phyloP scores from a whole-genome alignment of 2,797 vertebrate genomes.

The Halcyon smyrnensis region DNA sequence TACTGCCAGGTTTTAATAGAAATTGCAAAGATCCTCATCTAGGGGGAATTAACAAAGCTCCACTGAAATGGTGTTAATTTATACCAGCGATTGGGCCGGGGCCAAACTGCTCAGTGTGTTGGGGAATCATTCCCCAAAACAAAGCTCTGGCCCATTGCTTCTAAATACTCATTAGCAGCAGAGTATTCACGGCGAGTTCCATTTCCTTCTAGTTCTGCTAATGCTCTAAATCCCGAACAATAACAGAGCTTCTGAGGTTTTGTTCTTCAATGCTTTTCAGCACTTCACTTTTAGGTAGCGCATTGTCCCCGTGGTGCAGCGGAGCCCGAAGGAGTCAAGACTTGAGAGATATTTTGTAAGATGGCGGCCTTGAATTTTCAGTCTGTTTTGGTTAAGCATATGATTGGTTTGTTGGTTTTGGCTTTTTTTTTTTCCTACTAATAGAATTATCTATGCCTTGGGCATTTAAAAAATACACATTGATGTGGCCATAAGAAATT shows the following conservation, averaged over 20 bases:
- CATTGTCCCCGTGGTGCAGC: background rate
- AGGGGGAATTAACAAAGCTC: background rate
- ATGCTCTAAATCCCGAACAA: slow-evolving; percentile 56
- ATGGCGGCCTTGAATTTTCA: slow-evolving; percentile 22
- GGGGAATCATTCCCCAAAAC: background rate
- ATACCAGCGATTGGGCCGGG: background rate
- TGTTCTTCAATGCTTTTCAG: slow-evolving; percentile 34
- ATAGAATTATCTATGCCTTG: slow-evolving; percentile 64
- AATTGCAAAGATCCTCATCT: background rate
- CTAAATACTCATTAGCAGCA: background rate
- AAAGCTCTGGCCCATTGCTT: background rate
- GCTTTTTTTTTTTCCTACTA: background rate
- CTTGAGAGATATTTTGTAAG: slow-evolving; percentile 28
- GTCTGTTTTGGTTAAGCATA: slow-evolving; percentile 53
- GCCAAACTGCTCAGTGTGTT: background rate
- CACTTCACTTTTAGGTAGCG: background rate
- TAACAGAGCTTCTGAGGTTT: slow-evolving; percentile 19
- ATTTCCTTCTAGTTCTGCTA: background rate
- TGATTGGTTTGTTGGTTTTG: background rate
- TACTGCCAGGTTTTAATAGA: background rate
- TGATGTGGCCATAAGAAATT: slow-evolving; percentile 70
- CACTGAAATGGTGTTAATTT: background rate
- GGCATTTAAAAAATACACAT: slow-evolving; percentile 55
- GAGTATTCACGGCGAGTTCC: background rate
- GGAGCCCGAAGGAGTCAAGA: background rate